Evolutionary conservation across 23 tunicate species (phyloP).

Genomic region (Corella eumyota): DNA sequence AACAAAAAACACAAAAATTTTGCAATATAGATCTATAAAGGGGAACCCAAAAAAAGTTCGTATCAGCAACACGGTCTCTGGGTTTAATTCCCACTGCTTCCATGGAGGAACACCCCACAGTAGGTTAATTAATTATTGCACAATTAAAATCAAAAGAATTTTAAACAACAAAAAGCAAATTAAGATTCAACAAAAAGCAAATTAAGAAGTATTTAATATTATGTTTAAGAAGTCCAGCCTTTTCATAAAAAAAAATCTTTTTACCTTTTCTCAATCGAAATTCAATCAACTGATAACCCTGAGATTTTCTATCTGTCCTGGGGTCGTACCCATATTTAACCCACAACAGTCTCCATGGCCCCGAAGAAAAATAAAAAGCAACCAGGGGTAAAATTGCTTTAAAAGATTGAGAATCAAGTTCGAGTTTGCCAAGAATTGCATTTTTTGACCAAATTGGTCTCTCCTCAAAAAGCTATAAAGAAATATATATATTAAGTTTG

Average conservation of each 20-base stretch:
- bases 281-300: slow-evolving; percentile 50
- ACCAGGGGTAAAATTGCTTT: slow-evolving; percentile 41
- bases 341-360: slow-evolving; percentile 87
- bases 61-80: no score
- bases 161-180: background rate
- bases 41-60: no score
- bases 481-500: background rate
- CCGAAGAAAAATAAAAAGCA: slow-evolving; percentile 59
- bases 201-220: background rate
- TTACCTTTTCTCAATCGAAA: slow-evolving; percentile 65
- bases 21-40: no score
- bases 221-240: background rate
- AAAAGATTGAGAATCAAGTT: slow-evolving; percentile 6
- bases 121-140: background rate
- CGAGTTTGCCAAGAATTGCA: slow-evolving; percentile 18
- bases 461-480: slow-evolving; percentile 31
- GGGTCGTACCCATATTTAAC: slow-evolving; percentile 76
- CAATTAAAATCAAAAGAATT: background rate
- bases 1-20: background rate
- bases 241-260: background rate
- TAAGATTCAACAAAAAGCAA: background rate
- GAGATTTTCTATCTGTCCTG: slow-evolving; percentile 18
- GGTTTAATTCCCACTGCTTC: no score
- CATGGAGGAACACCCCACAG: no score
- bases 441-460: slow-evolving; percentile 81